phyloP scores from a whole-genome alignment of 2,113 vertebrate genomes.

The Grammomys dolichurus region DNA sequence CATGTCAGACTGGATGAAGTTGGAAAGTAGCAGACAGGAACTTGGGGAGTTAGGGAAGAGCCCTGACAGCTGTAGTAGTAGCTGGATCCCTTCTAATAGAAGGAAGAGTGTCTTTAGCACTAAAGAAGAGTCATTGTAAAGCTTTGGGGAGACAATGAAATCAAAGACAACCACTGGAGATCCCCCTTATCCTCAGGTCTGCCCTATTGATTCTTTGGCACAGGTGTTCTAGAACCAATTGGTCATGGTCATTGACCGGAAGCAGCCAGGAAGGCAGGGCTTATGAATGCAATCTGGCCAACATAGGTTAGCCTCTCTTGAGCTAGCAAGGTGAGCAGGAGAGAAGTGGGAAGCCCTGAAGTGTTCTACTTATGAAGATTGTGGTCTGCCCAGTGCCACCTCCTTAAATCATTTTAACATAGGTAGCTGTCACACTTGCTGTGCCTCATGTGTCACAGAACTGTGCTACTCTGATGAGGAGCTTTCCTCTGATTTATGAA shows the following conservation, averaged over 20 bases:
- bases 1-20: not conserved
- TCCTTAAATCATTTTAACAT: not conserved
- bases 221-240: rapidly evolving
- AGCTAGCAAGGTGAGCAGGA: not conserved
- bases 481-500: slow-evolving; percentile 49
- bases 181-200: too few species aligned
- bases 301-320: not conserved
- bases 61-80: not conserved
- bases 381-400: rapidly evolving
- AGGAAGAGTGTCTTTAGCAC: not conserved
- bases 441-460: not conserved
- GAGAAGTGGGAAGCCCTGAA: not conserved
- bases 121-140: not conserved
- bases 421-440: not conserved
- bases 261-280: rapidly evolving
- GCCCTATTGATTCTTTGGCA: not conserved
- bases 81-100: not conserved
- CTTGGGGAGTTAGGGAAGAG: not conserved
- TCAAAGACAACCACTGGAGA: not conserved
- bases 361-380: not conserved
- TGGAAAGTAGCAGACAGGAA: not conserved
- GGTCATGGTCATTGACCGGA: not conserved
- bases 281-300: not conserved
- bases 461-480: slow-evolving; percentile 6
- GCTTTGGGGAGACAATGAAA: not conserved